Evolutionary conservation across 1,140 invertebrate genomes (phyloP).

Genomic region (Nixonia krombeini): DNA sequence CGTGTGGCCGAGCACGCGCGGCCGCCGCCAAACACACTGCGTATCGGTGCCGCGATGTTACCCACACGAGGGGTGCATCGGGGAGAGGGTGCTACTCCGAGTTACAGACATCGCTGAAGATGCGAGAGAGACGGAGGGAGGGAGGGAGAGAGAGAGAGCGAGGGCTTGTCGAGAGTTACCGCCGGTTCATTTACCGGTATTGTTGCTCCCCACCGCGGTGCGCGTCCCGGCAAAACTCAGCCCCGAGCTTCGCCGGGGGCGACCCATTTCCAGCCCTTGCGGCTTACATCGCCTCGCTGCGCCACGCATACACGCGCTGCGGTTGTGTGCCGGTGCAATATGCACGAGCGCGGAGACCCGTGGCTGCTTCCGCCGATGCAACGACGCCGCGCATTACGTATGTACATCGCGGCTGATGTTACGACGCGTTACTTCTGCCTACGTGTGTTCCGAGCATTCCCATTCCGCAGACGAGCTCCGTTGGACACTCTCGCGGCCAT

Average conservation of each 20-base stretch:
- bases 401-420: slow-evolving; percentile 1
- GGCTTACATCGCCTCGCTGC: slow-evolving; percentile 20
- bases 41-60: too few relatives aligned
- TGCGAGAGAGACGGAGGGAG: slow-evolving; percentile 1
- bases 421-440: not conserved
- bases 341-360: slow-evolving; percentile 16
- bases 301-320: slow-evolving; percentile 27
- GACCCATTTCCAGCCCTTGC: slow-evolving; percentile 27
- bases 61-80: too few relatives aligned
- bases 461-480: not conserved
- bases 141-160: not conserved
- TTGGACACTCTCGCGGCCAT: not conserved
- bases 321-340: slow-evolving; percentile 22
- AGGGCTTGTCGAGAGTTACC: slow-evolving; percentile 52
- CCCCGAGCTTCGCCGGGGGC: slow-evolving; percentile 7
- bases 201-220: slow-evolving; percentile 48
- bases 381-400: slow-evolving; percentile 6
- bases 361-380: slow-evolving; percentile 18
- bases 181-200: slow-evolving; percentile 62
- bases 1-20: slow-evolving; percentile 20
- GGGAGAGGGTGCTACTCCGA: slow-evolving; percentile 53
- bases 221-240: slow-evolving; percentile 28
- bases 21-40: too few relatives aligned
- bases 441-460: slow-evolving; percentile 2
- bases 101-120: slow-evolving; percentile 51